Evolutionary conservation across 2,113 vertebrate genomes (phyloP), one percentile per base, ranked within the genome.

Genomic region (Numida meleagris): DNA sequence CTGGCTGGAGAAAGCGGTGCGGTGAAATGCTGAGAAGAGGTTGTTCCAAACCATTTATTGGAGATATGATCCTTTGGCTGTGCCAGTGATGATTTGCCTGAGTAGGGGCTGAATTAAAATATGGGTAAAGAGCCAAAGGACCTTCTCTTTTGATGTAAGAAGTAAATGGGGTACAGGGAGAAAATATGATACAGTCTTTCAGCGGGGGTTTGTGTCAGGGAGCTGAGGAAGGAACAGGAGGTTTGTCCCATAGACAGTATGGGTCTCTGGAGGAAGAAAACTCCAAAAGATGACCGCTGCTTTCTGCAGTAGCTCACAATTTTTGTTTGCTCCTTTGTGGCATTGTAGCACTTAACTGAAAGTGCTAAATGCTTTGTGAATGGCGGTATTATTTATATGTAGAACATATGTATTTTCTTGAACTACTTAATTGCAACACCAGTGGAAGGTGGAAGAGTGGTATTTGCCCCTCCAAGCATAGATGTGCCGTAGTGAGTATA

Each of bases 401-500:
- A n/a, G 40, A 68, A 53, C 61, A 34, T 68, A 43, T 5, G 10
- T 53, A 68, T 94, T 93, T 42, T 88, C 48, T 83, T 88, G 73
- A 88, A 78, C 68, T 72, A 21, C 70, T 94, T 94, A 93, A 88
- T 90, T 71, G 68, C 65, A 84, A 31, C 36, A 66, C 1, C 0
- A 10, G 78, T 75, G 65, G 57, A 68, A 95, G 66, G 48, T 51
- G 58, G 73, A 77, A 80, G 12, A 53, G 16, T 88, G 59, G 59
- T 68, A 24, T 81, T 68, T 95, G 53, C 66, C 65, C 68, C 85
- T 79, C 21, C 68, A 36, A 91, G 80, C 87, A 73, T 5, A 71
- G 53, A 72, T 72, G 73, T 59, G 68, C 76, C 86, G 91, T 67
- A 92, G 6, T 78, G 80, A 90, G 92, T 63, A 70, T 81, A n/a